These are phyloP conservation scores for Penaeus vannamei DNA, from an alignment of 1,140 invertebrate genomes.

Conservation along the genomic window DNA sequence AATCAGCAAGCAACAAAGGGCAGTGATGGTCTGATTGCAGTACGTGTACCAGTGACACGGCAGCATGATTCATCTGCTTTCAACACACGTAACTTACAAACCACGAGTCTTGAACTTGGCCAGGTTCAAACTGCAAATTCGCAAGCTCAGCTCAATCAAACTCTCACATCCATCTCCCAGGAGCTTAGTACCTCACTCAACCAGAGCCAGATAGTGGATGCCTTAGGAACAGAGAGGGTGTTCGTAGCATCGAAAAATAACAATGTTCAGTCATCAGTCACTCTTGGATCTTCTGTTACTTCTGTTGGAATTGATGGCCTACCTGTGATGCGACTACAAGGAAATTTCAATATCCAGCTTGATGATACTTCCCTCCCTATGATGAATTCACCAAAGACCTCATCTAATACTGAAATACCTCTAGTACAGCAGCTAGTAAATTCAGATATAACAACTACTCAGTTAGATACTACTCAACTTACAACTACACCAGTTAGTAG, in stretches of 20 bases:
- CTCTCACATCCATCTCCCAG: constrained; percentile 39
- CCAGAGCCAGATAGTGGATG: constrained; percentile 43
- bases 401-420: neutral
- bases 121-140: constrained; percentile 39
- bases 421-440: neutral
- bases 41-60: constrained; percentile 36
- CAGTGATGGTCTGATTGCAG: constrained; percentile 17
- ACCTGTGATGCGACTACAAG: constrained; percentile 32
- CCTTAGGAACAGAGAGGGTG: constrained; percentile 46
- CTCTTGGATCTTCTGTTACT: constrained; percentile 32
- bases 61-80: constrained; percentile 15
- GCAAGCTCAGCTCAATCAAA: constrained; percentile 42
- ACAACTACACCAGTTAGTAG: constrained; percentile 12
- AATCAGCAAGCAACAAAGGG: constrained; percentile 2
- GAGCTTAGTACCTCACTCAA: constrained; percentile 22
- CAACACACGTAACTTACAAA: constrained; percentile 19
- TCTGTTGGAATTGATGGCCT: constrained; percentile 48
- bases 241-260: constrained; percentile 47
- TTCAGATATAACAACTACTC: constrained; percentile 36
- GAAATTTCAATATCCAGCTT: constrained; percentile 9
- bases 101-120: constrained; percentile 42
- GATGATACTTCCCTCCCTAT: neutral
- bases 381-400: too few relatives aligned
- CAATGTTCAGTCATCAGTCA: constrained; percentile 29
- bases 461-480: constrained; percentile 26